Percentiles rank a stretch among this genome's conserved stretches.
Conservation (phyloP, 2,888 invertebrate genomes). For the Galeruca laticollis region DNA sequence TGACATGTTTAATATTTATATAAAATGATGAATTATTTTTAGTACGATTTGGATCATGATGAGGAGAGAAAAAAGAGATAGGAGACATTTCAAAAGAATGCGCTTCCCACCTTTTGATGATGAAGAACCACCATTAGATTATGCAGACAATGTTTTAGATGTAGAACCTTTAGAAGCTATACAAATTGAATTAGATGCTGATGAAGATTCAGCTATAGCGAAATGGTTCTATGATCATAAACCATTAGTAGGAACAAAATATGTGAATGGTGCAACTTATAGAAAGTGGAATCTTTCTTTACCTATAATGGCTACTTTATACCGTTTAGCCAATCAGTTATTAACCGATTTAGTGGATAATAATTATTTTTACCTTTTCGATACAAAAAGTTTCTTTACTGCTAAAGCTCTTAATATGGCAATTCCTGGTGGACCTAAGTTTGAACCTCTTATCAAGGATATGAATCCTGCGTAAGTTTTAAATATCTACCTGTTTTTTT, state of each 20-base stretch:
- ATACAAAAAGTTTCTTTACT: conserved; percentile 99
- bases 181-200: conserved; percentile 96
- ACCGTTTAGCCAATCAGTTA: conserved; percentile 96
- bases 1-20: not conserved
- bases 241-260: conserved; percentile 90
- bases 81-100: conserved; percentile 99
- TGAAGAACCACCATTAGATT: conserved; percentile 99
- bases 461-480: conserved; percentile 86
- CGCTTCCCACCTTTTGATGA: conserved; percentile 99
- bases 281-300: conserved; percentile 95
- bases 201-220: conserved; percentile 91
- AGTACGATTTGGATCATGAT: conserved; percentile 99
- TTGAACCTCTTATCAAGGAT: conserved; percentile 98
- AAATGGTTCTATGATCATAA: conserved; percentile 99
- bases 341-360: conserved; percentile 97
- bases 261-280: conserved; percentile 97
- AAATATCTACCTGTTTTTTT: not conserved
- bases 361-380: conserved; percentile 99
- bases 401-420: conserved; percentile 99
- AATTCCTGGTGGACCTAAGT: conserved; percentile 99
- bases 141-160: conserved; percentile 98
- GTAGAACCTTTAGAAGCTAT: conserved; percentile 99
- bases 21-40: conserved; percentile 14
- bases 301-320: conserved; percentile 98
- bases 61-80: conserved; percentile 98